These are phyloP conservation scores for Chondrilla cf. caribensis DNA, from an alignment of 37 sponge, comb jelly and placozoan genomes.

Conservation along the genomic window DNA sequence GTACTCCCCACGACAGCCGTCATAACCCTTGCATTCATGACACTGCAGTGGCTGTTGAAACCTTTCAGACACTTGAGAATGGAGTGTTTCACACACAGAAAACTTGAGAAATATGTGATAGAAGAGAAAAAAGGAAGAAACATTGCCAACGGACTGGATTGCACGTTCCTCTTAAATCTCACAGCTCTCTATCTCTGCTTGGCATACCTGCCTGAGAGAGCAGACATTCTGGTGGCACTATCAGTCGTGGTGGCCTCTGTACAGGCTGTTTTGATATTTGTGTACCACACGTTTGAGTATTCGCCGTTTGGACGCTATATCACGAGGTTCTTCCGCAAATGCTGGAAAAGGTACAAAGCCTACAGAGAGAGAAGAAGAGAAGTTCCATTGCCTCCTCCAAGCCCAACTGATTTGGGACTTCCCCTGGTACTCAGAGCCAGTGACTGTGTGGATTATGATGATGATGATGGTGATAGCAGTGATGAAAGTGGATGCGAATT, in stretches of 20 bases:
- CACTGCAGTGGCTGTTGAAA: neutral
- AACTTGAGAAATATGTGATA: neutral
- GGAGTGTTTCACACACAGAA: neutral
- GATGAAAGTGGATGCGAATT: too few species aligned
- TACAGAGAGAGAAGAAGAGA: neutral
- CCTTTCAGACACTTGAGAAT: neutral
- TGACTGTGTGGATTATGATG: neutral
- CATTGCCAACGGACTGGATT: constrained; percentile 8
- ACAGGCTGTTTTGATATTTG: neutral
- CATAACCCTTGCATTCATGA: neutral
- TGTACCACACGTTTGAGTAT: constrained; percentile 6
- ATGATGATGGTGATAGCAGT: too few species aligned
- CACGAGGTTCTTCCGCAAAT: neutral
- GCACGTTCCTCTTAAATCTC: constrained; percentile 6
- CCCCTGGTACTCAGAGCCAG: neutral
- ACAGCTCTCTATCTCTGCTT: constrained; percentile 10
- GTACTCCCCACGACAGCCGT: neutral
- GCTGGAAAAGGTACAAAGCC: neutral
- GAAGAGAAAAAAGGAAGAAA: neutral
- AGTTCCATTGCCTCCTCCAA: neutral
- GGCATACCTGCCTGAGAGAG: neutral
- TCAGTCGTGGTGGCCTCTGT: neutral
- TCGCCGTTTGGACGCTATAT: neutral
- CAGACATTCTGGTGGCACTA: neutral
- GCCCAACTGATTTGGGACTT: neutral